Evolutionary conservation across 2,888 invertebrate species (phyloP).

Genomic region (Agriopis leucophaearia): DNA sequence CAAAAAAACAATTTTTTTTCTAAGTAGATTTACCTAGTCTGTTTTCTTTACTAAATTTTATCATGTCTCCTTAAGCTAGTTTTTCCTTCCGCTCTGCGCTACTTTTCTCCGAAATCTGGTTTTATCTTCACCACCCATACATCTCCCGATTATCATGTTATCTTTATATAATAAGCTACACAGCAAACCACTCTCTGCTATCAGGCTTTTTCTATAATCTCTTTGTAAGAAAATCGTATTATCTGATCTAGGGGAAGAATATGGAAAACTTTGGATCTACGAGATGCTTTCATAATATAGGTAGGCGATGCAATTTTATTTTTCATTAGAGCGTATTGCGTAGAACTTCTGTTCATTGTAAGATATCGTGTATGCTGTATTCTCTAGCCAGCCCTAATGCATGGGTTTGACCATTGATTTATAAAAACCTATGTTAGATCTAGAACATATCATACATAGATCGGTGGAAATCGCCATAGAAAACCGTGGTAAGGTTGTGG

Average conservation of each 20-base stretch:
- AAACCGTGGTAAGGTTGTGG: too few relatives aligned
- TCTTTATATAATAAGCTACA: conserved; percentile 29
- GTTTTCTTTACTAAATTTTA: too few relatives aligned
- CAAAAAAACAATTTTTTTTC: too few relatives aligned
- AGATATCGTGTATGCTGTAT: too few relatives aligned
- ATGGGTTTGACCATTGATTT: too few relatives aligned
- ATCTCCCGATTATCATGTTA: conserved; percentile 26
- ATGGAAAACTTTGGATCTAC: conserved; percentile 8
- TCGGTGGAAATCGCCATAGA: too few relatives aligned
- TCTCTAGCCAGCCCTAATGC: too few relatives aligned
- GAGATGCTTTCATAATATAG: neutral
- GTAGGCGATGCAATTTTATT: conserved; percentile 7
- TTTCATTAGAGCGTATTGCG: too few relatives aligned
- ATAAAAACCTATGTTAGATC: too few relatives aligned
- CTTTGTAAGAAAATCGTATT: conserved; percentile 31
- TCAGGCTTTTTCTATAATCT: conserved; percentile 24
- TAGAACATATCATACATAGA: too few relatives aligned
- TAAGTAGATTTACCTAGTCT: too few relatives aligned
- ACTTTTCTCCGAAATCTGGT: conserved; percentile 7
- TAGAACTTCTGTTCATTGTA: too few relatives aligned
- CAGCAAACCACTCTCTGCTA: conserved; percentile 25
- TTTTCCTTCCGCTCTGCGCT: neutral
- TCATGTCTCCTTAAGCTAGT: neutral
- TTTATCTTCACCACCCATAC: conserved; percentile 4
- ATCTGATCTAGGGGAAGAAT: conserved; percentile 16